These are phyloP conservation scores for Stenopsyche tienmushanensis DNA, from an alignment of 1,140 invertebrate species.

Conservation along the genomic window DNA sequence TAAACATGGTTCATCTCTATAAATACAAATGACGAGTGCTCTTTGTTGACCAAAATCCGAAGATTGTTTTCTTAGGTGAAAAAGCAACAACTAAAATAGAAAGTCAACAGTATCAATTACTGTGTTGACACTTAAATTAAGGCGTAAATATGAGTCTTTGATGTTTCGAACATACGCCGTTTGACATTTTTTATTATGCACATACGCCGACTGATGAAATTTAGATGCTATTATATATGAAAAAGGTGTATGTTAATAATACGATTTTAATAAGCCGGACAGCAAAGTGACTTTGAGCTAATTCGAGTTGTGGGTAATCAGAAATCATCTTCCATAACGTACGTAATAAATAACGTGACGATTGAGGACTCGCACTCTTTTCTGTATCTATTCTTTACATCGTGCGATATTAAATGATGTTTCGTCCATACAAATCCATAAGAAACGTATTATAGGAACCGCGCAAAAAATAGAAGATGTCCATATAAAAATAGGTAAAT, in stretches of 20 bases:
- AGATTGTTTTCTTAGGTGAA: not conserved
- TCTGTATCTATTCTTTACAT: not conserved
- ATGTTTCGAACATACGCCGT: too few species aligned
- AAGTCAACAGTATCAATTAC: constrained; percentile 30
- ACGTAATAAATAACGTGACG: constrained; percentile 2
- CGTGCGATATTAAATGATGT: not conserved
- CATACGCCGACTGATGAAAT: too few species aligned
- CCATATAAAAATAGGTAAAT: too few species aligned
- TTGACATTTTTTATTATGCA: too few species aligned
- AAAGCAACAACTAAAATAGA: constrained; percentile 12
- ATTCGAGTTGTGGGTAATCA: constrained; percentile 9
- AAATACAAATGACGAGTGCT: not conserved
- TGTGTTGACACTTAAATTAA: constrained; percentile 18
- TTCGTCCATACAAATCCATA: constrained; percentile 2
- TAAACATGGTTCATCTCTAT: too few species aligned
- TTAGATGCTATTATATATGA: too few species aligned
- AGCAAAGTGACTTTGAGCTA: not conserved
- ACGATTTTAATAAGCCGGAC: constrained; percentile 8
- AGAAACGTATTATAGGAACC: not conserved
- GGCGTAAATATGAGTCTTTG: too few species aligned
- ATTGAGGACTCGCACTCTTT: too few species aligned
- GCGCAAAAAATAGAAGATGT: not conserved
- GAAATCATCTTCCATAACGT: constrained; percentile 10
- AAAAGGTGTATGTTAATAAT: constrained; percentile 17
- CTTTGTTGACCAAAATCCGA: constrained; percentile 1